Base-by-base conservation (phyloP, 2,797 vertebrate genomes). In the Sibirionetta formosa region DNA sequence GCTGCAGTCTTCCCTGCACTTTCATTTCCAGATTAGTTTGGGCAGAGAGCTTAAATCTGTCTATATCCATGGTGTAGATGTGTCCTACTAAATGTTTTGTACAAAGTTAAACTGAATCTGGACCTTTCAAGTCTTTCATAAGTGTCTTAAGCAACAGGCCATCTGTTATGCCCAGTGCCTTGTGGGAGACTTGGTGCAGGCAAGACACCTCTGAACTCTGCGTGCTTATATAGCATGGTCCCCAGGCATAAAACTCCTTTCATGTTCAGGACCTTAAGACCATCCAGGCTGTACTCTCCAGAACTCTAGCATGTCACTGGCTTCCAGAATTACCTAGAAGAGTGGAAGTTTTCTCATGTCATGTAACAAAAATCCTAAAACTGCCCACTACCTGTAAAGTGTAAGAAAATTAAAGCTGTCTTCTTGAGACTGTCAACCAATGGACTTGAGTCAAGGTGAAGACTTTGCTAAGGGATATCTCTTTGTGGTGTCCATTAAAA, bases 21-120 rank as follows among this genome's bases (percentile, higher is more conserved):
- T 96, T 91, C 85, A 11, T 94, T 94, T 72, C 90, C 69, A 86
- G 95, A 94, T 96, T 88, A 91, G 23, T 60, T 82, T 82, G 75
- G 51, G n/a, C 68, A 89, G 51, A 89, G 78, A 92, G 51, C 68
- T 93, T 95, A 71, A 88, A 80, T 85, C 87, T 87, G 35, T 53
- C 54, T 84, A 31, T 84, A 88, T 94, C 83, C 78, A 33, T 70
- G 63, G 63, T 80, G 42, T 89, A 56, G 81, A 82, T 92, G 44
- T 85, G 86, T 31, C 86, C 78, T 82, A 82, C 78, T 86, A 82
- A 93, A 80, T 84, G 58, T 94, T 75, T 86, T 82, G 66, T 33
- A 26, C 83, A 73, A 90, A 91, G 78, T 86, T 92, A 90, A 93
- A 90, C 80, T 64, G 81, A 88, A 85, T 92, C 90, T 88, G 78